Conservation (phyloP, 2,797 vertebrate genomes). For the Pangasius sanitwongsei region DNA sequence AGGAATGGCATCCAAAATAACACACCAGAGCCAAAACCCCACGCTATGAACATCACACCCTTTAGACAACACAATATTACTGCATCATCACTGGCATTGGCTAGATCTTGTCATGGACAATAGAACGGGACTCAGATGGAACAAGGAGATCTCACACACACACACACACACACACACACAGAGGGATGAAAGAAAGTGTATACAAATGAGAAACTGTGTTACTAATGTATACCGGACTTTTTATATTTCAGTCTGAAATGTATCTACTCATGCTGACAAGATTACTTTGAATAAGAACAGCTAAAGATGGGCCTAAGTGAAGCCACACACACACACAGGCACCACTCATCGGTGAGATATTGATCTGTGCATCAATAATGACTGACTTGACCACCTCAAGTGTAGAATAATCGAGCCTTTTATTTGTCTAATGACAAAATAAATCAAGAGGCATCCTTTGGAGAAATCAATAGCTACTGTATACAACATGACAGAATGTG, state of each 20-base stretch:
- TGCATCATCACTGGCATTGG: neutral
- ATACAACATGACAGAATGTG: neutral
- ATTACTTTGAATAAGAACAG: constrained; percentile 26
- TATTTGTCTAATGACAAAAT: constrained; percentile 32
- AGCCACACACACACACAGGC: neutral
- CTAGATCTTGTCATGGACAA: constrained; percentile 12
- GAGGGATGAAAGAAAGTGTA: neutral
- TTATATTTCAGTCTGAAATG: constrained; percentile 59
- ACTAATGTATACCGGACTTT: constrained; percentile 43
- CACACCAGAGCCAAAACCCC: neutral
- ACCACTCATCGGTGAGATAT: neutral
- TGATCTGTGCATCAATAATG: constrained; percentile 10
- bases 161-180: neutral
- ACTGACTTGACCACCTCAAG: constrained; percentile 28
- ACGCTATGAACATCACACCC: constrained; percentile 5
- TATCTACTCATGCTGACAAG: constrained; percentile 59
- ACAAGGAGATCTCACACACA: neutral
- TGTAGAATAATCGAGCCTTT: neutral
- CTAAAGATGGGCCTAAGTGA: constrained; percentile 2
- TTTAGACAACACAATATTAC: constrained; percentile 1
- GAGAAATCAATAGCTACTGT: constrained; percentile 13
- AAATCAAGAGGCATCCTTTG: constrained; percentile 8
- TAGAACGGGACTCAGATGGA: neutral
- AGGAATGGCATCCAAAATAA: constrained; percentile 1
- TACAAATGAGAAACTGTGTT: neutral